phyloP scores from a whole-genome alignment of 2,113 vertebrate genomes.

The Mionectes macconnelli region DNA sequence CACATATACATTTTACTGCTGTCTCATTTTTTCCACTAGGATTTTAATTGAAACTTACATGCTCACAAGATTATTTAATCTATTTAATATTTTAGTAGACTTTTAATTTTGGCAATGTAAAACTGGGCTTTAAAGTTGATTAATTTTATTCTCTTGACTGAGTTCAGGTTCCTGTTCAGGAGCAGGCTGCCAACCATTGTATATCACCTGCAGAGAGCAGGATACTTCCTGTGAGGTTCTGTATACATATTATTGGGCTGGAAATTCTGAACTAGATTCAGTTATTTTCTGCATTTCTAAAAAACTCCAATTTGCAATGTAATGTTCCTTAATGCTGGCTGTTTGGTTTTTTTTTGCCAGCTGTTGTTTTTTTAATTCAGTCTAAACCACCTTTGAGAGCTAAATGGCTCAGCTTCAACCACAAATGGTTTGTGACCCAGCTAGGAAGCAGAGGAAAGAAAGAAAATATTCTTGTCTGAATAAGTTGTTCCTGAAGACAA shows the following conservation, averaged over 20 bases:
- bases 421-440: background rate
- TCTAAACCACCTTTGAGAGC: background rate
- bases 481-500: background rate
- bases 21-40: background rate
- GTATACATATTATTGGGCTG: background rate
- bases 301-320: background rate
- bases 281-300: background rate
- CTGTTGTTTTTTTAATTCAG: background rate
- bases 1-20: background rate
- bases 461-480: background rate
- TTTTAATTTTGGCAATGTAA: background rate
- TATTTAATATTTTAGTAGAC: background rate
- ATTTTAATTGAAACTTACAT: background rate
- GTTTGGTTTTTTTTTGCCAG: background rate
- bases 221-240: background rate
- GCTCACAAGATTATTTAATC: background rate
- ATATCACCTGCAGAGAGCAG: background rate
- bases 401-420: background rate
- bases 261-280: background rate
- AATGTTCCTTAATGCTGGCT: background rate
- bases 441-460: background rate
- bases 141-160: background rate
- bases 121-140: background rate
- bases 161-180: background rate
- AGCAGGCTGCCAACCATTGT: background rate